phyloP scores from a whole-genome alignment of 1,140 invertebrate genomes.

The Sycobia sp. region DNA sequence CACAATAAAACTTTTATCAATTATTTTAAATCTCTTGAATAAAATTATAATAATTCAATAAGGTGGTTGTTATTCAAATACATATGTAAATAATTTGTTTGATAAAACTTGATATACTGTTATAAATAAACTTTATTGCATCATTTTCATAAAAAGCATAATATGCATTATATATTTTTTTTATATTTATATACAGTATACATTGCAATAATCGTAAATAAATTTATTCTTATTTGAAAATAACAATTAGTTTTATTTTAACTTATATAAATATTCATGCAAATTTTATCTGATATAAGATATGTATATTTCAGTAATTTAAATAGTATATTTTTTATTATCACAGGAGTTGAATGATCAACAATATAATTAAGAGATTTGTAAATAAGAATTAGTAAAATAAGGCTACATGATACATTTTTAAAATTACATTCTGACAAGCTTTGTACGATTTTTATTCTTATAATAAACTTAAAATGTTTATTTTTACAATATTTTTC shows the following conservation, averaged over 20 bases:
- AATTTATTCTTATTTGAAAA: neutral
- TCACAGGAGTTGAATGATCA: slow-evolving; percentile 14
- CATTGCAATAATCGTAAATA: neutral
- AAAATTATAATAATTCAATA: too few relatives aligned
- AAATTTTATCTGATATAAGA: neutral
- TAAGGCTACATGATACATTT: neutral
- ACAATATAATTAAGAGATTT: slow-evolving; percentile 9
- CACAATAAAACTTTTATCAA: too few relatives aligned
- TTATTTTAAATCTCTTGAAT: too few relatives aligned
- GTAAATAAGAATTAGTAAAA: neutral
- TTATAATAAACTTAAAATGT: neutral
- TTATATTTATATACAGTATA: neutral
- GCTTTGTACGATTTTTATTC: too few relatives aligned
- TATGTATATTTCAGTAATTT: neutral
- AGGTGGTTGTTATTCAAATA: too few relatives aligned
- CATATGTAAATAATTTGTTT: too few relatives aligned
- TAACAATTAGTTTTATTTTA: too few relatives aligned
- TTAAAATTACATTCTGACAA: too few relatives aligned
- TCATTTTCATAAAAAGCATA: too few relatives aligned
- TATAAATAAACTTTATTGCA: too few relatives aligned
- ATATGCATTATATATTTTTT: neutral
- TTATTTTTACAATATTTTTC: neutral
- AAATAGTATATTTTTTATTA: slow-evolving; percentile 2
- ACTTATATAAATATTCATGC: neutral
- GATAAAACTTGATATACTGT: too few relatives aligned